Conservation (phyloP, 2,797 vertebrate species). For the Catamblyrhynchus diadema region DNA sequence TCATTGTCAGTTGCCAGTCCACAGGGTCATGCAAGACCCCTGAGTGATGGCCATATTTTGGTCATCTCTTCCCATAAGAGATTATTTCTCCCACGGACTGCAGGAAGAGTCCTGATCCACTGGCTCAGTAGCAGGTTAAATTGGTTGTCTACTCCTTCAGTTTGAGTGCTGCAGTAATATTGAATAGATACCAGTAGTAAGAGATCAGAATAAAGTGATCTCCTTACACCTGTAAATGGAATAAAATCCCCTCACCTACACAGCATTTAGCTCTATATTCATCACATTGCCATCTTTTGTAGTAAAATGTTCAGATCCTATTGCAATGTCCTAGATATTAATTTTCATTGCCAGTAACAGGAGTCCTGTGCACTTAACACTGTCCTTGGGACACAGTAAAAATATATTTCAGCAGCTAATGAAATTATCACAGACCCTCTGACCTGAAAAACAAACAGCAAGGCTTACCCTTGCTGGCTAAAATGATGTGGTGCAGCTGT, state of each 20-base stretch:
- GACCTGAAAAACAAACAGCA: conserved; percentile 30
- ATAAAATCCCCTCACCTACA: background rate
- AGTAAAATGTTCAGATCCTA: background rate
- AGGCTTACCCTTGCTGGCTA: background rate
- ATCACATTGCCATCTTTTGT: background rate
- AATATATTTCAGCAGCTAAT: conserved; percentile 36
- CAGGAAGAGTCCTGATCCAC: background rate
- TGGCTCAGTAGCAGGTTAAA: background rate
- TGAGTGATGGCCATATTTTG: background rate
- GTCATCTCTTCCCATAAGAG: background rate
- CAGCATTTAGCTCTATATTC: background rate
- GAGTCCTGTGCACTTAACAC: conserved; percentile 17
- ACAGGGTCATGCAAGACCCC: background rate
- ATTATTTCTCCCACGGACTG: background rate
- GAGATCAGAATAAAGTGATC: background rate
- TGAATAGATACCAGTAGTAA: background rate
- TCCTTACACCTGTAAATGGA: background rate
- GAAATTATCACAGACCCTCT: conserved; percentile 19
- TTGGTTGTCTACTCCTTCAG: background rate
- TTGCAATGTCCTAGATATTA: background rate
- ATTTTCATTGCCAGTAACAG: conserved; percentile 27
- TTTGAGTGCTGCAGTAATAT: background rate
- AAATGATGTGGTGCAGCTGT: conserved; percentile 32
- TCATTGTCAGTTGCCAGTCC: background rate
- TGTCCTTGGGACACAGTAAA: conserved; percentile 42